Base-by-base conservation (phyloP, 2,113 vertebrate species). In the Meles meles region DNA sequence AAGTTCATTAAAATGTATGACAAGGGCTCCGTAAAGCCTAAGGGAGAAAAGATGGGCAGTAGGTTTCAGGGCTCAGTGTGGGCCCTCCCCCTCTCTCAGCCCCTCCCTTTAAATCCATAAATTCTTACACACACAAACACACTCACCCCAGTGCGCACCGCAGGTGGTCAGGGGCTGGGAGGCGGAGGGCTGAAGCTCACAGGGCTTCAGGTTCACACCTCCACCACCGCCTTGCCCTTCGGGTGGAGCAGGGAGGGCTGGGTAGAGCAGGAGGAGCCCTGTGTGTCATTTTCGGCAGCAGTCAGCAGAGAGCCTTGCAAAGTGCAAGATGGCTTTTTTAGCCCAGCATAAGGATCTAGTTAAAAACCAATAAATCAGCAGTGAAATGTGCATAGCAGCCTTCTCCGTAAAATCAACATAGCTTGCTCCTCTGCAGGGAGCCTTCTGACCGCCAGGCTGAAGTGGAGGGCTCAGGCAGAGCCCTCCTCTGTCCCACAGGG, bases 331-430 rank as follows among this genome's bases (percentile, higher is more conserved):
- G 94, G 98, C 83, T 55, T 61, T 94, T 96, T 95, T 96, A 90
- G 74, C 74, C 97, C 85, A 97, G 98, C 99, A 99, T 99, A 99
- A 99, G 99, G 99, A 99, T 98, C 99, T 99, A 98, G 99, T 99
- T 99, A 99, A 99, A 99, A 99, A 98, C 98, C 99, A 99, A 99
- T 99, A 99, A 99, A 99, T 99, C 99, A 99, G 98, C 98, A 98
- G 98, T 99, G 99, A 99, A 99, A 99, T 99, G 98, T 99, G 99
- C 99, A 99, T 98, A 99, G 99, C 99, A 99, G 99, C 99, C 98
- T 99, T 98, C 99, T 98, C 98, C 97, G 98, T 99, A 99, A 99
- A 99, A 99, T 99, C 99, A 99, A 99, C 99, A 99, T 98, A 98
- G 99, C 98, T 99, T 99, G 98, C 98, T 98, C 98, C 99, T 98